These are phyloP conservation scores for Agriopis leucophaearia DNA, from an alignment of 2,888 invertebrate genomes.

Conservation along the genomic window DNA sequence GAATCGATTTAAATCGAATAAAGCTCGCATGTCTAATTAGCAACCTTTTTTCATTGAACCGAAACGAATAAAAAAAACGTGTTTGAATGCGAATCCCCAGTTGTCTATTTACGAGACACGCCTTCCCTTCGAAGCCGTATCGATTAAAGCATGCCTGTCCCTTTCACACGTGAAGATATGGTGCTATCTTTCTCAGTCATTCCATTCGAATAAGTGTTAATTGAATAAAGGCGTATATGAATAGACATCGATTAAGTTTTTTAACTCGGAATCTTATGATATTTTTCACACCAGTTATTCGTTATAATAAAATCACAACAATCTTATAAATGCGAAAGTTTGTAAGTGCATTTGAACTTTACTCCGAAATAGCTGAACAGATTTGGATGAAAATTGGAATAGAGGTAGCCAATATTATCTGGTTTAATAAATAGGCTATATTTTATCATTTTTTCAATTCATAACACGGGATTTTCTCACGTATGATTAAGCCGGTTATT, in stretches of 20 bases:
- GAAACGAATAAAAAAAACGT: constrained; percentile 59
- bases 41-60: constrained; percentile 58
- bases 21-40: constrained; percentile 53
- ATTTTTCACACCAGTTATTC: background rate
- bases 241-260: constrained; percentile 21
- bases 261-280: background rate
- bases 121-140: constrained; percentile 61
- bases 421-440: no score
- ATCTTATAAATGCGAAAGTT: no score
- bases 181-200: constrained; percentile 48
- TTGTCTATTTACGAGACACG: constrained; percentile 79
- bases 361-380: no score
- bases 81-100: constrained; percentile 67
- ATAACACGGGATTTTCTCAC: no score
- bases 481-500: no score
- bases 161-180: constrained; percentile 49
- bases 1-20: constrained; percentile 27
- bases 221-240: constrained; percentile 54
- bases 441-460: no score
- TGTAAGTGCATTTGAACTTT: no score
- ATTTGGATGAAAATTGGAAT: no score
- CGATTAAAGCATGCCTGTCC: constrained; percentile 53
- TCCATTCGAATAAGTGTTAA: constrained; percentile 48
- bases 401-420: no score
- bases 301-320: background rate